Percentiles rank a stretch among this genome's conserved stretches.
These are phyloP conservation scores for Myotis lucifugus DNA, from an alignment of 2,113 vertebrate genomes.

Conservation along the genomic window DNA sequence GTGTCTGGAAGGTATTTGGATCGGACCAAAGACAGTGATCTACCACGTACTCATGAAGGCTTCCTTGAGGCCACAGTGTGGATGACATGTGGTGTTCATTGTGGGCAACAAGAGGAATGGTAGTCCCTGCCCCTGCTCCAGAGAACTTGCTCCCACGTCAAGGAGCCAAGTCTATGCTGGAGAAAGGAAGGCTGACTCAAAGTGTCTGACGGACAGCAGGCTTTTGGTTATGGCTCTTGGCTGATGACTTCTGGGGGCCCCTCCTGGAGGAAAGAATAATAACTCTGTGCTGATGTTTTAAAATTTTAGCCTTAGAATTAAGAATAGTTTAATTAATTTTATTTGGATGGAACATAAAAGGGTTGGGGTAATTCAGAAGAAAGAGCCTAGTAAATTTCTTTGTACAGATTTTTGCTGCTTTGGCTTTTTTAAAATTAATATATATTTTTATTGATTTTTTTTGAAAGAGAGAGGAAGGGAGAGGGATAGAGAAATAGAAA, in stretches of 20 bases:
- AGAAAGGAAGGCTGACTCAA: background rate
- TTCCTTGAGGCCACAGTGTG: background rate
- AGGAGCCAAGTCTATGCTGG: background rate
- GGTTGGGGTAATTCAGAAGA: background rate
- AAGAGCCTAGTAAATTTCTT: background rate
- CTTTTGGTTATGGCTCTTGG: background rate
- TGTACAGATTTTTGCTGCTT: background rate
- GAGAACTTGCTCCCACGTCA: background rate
- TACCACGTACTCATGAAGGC: no score
- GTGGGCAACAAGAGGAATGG: background rate
- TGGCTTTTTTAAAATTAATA: no score
- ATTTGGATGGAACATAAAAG: background rate
- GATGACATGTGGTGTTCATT: background rate
- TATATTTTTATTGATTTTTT: no score
- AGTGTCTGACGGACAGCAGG: background rate
- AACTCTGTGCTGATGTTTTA: background rate
- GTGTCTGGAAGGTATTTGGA: background rate
- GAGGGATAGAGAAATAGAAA: no score
- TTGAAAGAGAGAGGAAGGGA: no score
- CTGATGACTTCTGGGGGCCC: background rate
- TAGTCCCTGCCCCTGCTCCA: background rate
- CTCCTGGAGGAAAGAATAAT: background rate
- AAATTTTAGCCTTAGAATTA: background rate
- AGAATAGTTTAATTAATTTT: background rate
- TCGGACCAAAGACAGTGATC: background rate